Evolutionary conservation across 1,140 invertebrate species (phyloP), one percentile per base, ranked within the genome.

Genomic region (Drosophila willistoni): DNA sequence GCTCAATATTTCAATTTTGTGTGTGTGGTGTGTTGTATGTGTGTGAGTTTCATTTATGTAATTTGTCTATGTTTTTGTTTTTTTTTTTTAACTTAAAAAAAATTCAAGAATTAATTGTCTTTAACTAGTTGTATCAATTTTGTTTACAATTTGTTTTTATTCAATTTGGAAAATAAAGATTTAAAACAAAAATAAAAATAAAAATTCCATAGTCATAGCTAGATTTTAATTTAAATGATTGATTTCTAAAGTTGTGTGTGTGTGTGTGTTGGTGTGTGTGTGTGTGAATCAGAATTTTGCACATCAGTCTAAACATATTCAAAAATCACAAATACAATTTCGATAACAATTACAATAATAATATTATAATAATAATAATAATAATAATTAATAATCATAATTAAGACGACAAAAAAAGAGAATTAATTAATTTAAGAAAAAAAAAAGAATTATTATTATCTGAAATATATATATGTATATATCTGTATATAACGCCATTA

Each of bases 321-420:
- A 86, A 89, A 84, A 89, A 89, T 89, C 84, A 89, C 84, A 89
- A 90, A 90, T 89, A 89, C 85, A 89, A 89, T 89, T 89, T 89
- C 84, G 84, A 89, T 89, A 89, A 89, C 84, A 89, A 87, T 84
- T 84, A 87, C 80, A 82, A 89, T 89, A 89, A 89, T 89, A 54
- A 65, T 55, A 65, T 56, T 65, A 55, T 55, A 17, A 55, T 56
- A 90, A 82, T 79, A 81, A 86, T 79, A 87, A 87, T 78, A 90
- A 87, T 51, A 51, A 51, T 51, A 81, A 70, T 81, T 90, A 81
- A 41, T 72, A 76, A 78, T 83, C 82, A 76, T 79, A 69, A 69
- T 51, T 51, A 51, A 51, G 44, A 51, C 44, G 44, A 51, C 44
- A 51, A 51, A 51, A 51, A 51, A 51, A 51, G 44, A 51, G 44